phyloP scores from a whole-genome alignment of 2,113 vertebrate species.

The Petrocephalus zakoni region DNA sequence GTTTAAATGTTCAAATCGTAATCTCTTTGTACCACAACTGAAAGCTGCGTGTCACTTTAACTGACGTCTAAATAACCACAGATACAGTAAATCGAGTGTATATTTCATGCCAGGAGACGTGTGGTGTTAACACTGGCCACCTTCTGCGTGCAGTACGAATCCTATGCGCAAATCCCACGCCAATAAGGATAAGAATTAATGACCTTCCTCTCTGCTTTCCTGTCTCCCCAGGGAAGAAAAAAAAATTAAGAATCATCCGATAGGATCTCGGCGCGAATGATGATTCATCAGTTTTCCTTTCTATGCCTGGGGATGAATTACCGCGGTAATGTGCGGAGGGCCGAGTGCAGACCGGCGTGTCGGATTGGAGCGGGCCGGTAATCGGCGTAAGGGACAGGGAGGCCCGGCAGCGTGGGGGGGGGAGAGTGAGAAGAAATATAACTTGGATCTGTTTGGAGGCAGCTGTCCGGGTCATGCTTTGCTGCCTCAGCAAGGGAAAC shows the following conservation, averaged over 20 bases:
- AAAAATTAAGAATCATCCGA: not conserved
- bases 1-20: not conserved
- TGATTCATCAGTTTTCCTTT: not conserved
- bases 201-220: not conserved
- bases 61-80: not conserved
- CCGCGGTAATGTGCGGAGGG: not conserved
- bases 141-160: not conserved
- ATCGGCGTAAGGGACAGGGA: not conserved
- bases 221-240: not conserved
- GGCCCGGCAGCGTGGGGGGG: not conserved
- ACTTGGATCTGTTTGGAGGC: not conserved
- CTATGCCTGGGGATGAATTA: not conserved
- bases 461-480: not conserved
- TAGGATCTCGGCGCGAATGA: not conserved
- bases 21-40: not conserved
- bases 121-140: not conserved
- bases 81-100: not conserved
- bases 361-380: not conserved
- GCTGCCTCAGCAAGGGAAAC: not conserved
- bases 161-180: not conserved
- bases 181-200: not conserved
- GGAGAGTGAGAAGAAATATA: not conserved
- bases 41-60: not conserved
- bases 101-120: not conserved
- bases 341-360: not conserved